Conservation (phyloP, 2,888 invertebrate species). For the Brachypalpus laphriformis region DNA sequence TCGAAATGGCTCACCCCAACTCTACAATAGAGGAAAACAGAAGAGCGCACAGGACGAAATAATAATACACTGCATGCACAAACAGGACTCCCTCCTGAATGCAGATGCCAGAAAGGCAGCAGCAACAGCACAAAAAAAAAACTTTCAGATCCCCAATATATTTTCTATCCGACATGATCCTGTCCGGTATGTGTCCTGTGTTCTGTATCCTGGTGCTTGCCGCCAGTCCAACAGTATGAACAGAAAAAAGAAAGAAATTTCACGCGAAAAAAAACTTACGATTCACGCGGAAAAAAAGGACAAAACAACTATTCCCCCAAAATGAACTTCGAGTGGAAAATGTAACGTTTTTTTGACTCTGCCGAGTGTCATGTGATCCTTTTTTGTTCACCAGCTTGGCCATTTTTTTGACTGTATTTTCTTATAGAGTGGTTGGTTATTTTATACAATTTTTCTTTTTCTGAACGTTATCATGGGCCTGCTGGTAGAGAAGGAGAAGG, state of each 20-base stretch:
- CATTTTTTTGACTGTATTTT: slow-evolving; percentile 26
- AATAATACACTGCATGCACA: slow-evolving; percentile 55
- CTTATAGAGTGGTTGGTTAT: slow-evolving; percentile 39
- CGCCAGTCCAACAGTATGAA: slow-evolving; percentile 2
- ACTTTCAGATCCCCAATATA: slow-evolving; percentile 67
- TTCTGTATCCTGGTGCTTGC: slow-evolving; percentile 43
- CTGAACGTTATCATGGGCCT: slow-evolving; percentile 1
- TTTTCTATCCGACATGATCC: slow-evolving; percentile 73
- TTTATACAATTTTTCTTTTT: slow-evolving; percentile 15
- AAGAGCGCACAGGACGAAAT: slow-evolving; percentile 50
- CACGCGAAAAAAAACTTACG: slow-evolving; percentile 34
- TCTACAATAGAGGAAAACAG: not conserved
- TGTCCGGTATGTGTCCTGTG: slow-evolving; percentile 70
- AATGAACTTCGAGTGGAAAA: slow-evolving; percentile 65
- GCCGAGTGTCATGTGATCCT: slow-evolving; percentile 62
- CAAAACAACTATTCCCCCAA: slow-evolving; percentile 36
- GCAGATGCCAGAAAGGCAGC: slow-evolving; percentile 30
- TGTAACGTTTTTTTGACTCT: slow-evolving; percentile 4
- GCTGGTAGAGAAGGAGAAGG: slow-evolving; percentile 1
- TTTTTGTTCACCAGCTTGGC: slow-evolving; percentile 20
- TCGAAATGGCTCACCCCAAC: slow-evolving; percentile 25
- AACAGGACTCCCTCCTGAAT: slow-evolving; percentile 39
- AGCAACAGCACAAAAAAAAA: slow-evolving; percentile 32
- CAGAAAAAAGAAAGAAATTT: slow-evolving; percentile 1
- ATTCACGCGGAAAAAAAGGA: slow-evolving; percentile 23